Base-by-base conservation (phyloP, 2,113 vertebrate genomes). In the Pomatorhinus ruficollis region DNA sequence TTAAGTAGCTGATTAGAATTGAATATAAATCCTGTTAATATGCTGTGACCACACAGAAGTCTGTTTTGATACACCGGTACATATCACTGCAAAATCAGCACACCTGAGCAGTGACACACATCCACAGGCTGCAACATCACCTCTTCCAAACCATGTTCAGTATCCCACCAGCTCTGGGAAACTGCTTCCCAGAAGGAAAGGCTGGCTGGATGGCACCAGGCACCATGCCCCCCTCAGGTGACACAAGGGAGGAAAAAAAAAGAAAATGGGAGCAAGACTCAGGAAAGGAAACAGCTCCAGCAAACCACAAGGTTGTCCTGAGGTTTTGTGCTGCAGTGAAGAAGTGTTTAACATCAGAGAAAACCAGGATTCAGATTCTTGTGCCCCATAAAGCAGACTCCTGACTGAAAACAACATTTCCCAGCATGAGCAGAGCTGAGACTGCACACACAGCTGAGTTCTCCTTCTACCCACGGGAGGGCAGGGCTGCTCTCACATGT, bases 401-500 rank as follows among this genome's bases (percentile, higher is more conserved):
- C 18, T 0, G 2, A 42, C 47, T 49, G 59, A 35, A 83, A 83
- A 50, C 49, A 44, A 6, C 15, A 7, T 25, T 25, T 75, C 53
- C 31, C 66, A 25, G 22, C n/a, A 20, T 11, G 15, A 2, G 39
- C 8, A 1, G 66, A 5, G 7, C 64, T 28, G 59, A 50, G 33
- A 52, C 4, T 1, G 2, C 5, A 1, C 53, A 35, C 0, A 1
- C 33, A 90, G 77, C 78, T 5, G 71, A 81, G 69, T 64, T 89
- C 92, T 79, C 24, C 66, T 31, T 24, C 79, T 35, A 47, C 70
- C 90, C 93, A 81, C 72, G 5, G 88, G 90, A 94, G 95, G 95
- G 96, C 90, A 96, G 95, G 90, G 92, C 82, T 15, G 44, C 87
- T 90, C 83, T 52, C 83, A 63, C 44, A 42, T 0, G 1, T 17